A percentile compares a stretch with the other conserved stretches of the same genome.
phyloP scores from a whole-genome alignment of 2,113 vertebrate genomes.

The Pelmatolapia mariae region DNA sequence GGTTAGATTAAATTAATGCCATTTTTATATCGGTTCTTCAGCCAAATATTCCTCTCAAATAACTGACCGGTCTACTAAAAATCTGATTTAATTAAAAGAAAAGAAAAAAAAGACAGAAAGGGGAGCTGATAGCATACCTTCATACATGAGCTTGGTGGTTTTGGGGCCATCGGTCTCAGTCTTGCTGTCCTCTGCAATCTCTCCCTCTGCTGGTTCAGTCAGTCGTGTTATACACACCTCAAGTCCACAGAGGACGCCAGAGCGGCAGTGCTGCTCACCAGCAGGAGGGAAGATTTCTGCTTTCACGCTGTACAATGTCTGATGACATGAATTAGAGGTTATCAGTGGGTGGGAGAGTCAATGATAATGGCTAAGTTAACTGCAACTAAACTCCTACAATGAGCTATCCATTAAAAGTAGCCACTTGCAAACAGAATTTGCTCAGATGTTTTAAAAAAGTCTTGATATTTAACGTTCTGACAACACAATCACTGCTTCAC shows the following conservation, averaged over 20 bases:
- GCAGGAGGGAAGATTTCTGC: slow-evolving; percentile 80
- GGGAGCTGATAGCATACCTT: slow-evolving; percentile 71
- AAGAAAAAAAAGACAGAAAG: not conserved
- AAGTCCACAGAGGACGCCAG: slow-evolving; percentile 85
- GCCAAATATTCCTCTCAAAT: not conserved
- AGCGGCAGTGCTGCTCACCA: slow-evolving; percentile 83
- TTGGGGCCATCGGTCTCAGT: slow-evolving; percentile 77
- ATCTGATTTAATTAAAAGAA: not conserved
- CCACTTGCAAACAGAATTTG: not conserved
- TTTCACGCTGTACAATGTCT: slow-evolving; percentile 88
- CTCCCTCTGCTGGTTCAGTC: slow-evolving; percentile 77
- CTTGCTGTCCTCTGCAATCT: slow-evolving; percentile 82
- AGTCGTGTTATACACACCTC: slow-evolving; percentile 88
- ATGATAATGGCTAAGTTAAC: not conserved
- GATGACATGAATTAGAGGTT: slow-evolving; percentile 6
- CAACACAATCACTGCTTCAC: not conserved
- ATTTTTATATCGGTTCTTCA: not conserved
- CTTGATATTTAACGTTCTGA: not conserved
- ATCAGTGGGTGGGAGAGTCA: not conserved
- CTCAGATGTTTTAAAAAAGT: not conserved
- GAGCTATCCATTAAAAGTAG: not conserved
- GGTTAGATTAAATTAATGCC: not conserved
- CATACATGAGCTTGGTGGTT: slow-evolving; percentile 92
- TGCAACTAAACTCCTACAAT: not conserved
- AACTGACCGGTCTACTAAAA: not conserved